Evolutionary conservation across 2,113 vertebrate genomes (phyloP).

Genomic region (Petromus typicus): DNA sequence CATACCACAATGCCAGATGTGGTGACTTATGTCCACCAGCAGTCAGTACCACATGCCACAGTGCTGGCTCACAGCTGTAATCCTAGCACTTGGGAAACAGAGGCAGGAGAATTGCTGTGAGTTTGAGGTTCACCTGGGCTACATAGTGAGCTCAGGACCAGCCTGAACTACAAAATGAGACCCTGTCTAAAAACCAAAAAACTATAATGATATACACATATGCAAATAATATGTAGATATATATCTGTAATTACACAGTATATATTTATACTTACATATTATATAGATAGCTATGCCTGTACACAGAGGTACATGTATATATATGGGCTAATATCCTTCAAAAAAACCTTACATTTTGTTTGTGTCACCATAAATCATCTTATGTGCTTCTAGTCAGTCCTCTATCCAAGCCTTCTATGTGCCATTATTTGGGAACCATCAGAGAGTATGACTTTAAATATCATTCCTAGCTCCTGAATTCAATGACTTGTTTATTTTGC

Average conservation of each 20-base stretch:
- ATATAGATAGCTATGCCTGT: neutral
- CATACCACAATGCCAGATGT: no score
- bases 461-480: conserved; percentile 59
- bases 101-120: no score
- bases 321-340: neutral
- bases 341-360: neutral
- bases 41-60: no score
- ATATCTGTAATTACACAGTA: neutral
- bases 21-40: no score
- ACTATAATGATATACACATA: no score
- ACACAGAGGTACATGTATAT: neutral
- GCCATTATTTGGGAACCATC: neutral
- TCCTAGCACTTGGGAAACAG: no score
- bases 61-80: no score
- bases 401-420: neutral
- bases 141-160: no score
- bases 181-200: no score
- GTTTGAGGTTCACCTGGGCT: no score
- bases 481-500: conserved; percentile 51
- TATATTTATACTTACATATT: neutral
- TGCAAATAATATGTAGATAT: neutral
- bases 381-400: neutral
- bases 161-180: no score
- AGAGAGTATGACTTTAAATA: neutral
- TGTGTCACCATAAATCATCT: neutral